Conservation (phyloP, 2,888 invertebrate genomes). For the Pollenia griseotomentosa region DNA sequence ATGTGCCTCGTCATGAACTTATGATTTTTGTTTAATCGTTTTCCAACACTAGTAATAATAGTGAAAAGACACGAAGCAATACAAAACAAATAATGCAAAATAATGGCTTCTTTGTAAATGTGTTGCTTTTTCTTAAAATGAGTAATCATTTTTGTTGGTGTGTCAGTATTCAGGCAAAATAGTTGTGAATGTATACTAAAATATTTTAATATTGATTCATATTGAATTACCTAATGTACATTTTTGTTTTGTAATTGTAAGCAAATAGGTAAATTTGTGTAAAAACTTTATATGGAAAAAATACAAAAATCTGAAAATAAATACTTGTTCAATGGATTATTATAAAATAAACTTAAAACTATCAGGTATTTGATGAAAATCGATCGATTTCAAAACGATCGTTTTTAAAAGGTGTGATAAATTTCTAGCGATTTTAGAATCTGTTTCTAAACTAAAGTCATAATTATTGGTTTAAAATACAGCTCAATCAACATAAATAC, state of each 20-base stretch:
- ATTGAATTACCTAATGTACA: conserved; percentile 78
- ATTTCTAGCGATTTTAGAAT: too few species aligned
- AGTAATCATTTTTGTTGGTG: conserved; percentile 55
- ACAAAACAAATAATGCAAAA: background rate
- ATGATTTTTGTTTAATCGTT: background rate
- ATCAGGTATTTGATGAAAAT: too few species aligned
- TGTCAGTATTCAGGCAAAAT: conserved; percentile 24
- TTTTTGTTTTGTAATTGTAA: conserved; percentile 62
- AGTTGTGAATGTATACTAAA: conserved; percentile 52
- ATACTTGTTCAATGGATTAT: conserved; percentile 64
- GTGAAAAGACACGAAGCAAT: background rate
- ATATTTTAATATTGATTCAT: conserved; percentile 77
- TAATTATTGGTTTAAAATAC: too few species aligned
- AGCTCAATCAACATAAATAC: too few species aligned
- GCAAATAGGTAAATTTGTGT: conserved; percentile 61
- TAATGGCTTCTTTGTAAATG: background rate
- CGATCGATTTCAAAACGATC: too few species aligned
- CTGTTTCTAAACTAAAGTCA: too few species aligned
- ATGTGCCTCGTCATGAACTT: too few species aligned
- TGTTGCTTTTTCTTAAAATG: conserved; percentile 25
- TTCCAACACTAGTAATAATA: conserved; percentile 12
- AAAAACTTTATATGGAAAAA: conserved; percentile 46
- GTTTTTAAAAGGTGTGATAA: too few species aligned
- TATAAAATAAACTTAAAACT: conserved; percentile 34
- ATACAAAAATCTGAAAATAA: conserved; percentile 64